phyloP scores from a whole-genome alignment of 2,888 invertebrate genomes.

The Sisyra terminalis region DNA sequence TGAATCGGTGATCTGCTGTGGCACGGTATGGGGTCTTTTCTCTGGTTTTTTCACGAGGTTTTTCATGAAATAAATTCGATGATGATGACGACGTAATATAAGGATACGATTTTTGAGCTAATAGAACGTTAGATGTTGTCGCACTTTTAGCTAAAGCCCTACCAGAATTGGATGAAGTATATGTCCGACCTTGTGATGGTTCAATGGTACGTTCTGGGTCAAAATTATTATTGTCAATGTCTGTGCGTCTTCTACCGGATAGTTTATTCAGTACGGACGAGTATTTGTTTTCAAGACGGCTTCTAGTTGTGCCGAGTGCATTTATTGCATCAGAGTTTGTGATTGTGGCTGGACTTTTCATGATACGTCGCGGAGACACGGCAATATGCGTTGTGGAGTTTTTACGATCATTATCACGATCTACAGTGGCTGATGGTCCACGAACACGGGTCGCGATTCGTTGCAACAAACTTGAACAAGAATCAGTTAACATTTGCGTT shows the following conservation, averaged over 20 bases:
- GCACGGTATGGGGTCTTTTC: constrained; percentile 48
- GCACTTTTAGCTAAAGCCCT: constrained; percentile 46
- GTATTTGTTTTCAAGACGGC: constrained; percentile 64
- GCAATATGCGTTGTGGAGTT: constrained; percentile 25
- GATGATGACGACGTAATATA: constrained; percentile 23
- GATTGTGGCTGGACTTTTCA: constrained; percentile 26
- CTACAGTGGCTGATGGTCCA: constrained; percentile 46
- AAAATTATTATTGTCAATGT: constrained; percentile 27
- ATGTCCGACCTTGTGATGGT: constrained; percentile 29
- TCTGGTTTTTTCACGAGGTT: constrained; percentile 28
- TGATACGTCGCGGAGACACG: constrained; percentile 23
- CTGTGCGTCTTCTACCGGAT: constrained; percentile 38
- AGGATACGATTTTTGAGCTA: constrained; percentile 51
- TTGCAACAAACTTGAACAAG: constrained; percentile 72
- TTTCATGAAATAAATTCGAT: too few species aligned
- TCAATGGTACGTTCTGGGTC: constrained; percentile 56
- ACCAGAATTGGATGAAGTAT: constrained; percentile 22
- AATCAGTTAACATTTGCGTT: constrained; percentile 71
- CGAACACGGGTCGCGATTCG: constrained; percentile 56
- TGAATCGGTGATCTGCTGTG: constrained; percentile 21
- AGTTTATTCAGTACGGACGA: constrained; percentile 57
- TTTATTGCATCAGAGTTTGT: constrained; percentile 14
- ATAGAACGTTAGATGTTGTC: constrained; percentile 43
- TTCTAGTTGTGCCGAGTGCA: constrained; percentile 38
- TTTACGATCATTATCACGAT: constrained; percentile 31